phyloP scores from a whole-genome alignment of 2,797 vertebrate genomes.

The Acanthurus leucopareius region DNA sequence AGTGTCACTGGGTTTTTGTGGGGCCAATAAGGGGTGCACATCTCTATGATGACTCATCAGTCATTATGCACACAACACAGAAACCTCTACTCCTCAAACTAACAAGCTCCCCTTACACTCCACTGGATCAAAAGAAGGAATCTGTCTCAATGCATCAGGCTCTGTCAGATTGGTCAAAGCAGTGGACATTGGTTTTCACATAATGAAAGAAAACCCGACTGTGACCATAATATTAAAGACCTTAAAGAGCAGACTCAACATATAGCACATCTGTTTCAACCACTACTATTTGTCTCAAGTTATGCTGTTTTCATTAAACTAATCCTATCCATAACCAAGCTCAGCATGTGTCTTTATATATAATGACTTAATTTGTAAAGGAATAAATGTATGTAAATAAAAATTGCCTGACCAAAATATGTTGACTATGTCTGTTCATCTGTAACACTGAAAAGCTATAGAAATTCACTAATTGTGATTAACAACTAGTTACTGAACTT shows the following conservation, averaged over 20 bases:
- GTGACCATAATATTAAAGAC: neutral
- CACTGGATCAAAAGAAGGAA: constrained; percentile 47
- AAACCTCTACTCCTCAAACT: constrained; percentile 46
- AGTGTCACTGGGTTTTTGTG: neutral
- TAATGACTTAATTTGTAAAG: neutral
- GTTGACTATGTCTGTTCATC: neutral
- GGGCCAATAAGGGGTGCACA: constrained; percentile 3
- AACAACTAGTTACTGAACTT: neutral
- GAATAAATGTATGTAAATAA: constrained; percentile 5
- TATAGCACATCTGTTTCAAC: neutral
- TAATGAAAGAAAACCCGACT: constrained; percentile 28
- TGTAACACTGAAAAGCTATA: neutral
- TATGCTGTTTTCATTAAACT: neutral
- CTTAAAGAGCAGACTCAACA: neutral
- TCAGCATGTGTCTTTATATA: neutral
- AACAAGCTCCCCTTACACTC: constrained; percentile 50
- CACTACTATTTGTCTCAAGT: neutral
- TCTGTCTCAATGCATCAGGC: constrained; percentile 54
- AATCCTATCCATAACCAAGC: neutral
- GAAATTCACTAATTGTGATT: neutral
- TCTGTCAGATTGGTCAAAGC: constrained; percentile 31
- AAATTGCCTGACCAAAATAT: neutral
- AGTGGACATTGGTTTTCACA: constrained; percentile 1
- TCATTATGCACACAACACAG: constrained; percentile 57
- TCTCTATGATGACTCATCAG: constrained; percentile 60